phyloP scores from a whole-genome alignment of 2,888 invertebrate genomes.

The Hirtodrosophila cameraria region DNA sequence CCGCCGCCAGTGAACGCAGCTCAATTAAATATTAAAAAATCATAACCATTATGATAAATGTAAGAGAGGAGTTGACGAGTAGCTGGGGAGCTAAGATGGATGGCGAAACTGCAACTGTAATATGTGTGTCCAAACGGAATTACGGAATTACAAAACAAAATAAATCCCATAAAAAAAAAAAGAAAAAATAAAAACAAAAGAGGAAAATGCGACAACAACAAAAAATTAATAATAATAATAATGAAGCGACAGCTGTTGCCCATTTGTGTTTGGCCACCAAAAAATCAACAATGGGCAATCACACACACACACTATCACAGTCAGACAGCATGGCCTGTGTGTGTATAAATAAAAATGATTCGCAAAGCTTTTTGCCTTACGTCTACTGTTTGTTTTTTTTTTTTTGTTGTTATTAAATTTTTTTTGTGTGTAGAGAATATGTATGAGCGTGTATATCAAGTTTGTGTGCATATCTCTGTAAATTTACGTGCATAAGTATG shows the following conservation, averaged over 20 bases:
- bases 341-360: slow-evolving; percentile 58
- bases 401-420: slow-evolving; percentile 4
- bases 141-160: slow-evolving; percentile 13
- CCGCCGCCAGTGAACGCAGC: slow-evolving; percentile 58
- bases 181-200: background rate
- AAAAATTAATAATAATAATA: slow-evolving; percentile 48
- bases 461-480: too few relatives aligned
- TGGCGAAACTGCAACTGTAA: slow-evolving; percentile 23
- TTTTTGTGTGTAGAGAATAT: slow-evolving; percentile 1
- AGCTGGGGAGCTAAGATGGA: slow-evolving; percentile 38
- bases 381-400: slow-evolving; percentile 37
- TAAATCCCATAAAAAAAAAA: slow-evolving; percentile 1
- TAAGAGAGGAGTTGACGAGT: background rate
- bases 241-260: slow-evolving; percentile 64
- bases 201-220: slow-evolving; percentile 1
- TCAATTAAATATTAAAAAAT: slow-evolving; percentile 80
- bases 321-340: slow-evolving; percentile 3
- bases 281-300: slow-evolving; percentile 70
- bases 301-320: slow-evolving; percentile 25
- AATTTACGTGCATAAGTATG: slow-evolving; percentile 6
- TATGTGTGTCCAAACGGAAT: slow-evolving; percentile 16
- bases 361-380: slow-evolving; percentile 29
- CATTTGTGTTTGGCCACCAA: slow-evolving; percentile 68
- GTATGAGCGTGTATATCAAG: slow-evolving; percentile 1
- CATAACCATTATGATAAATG: slow-evolving; percentile 50